Evolutionary conservation across 2,797 vertebrate species (phyloP), one percentile per base, ranked within the genome.

Genomic region (Mallotus villosus): DNA sequence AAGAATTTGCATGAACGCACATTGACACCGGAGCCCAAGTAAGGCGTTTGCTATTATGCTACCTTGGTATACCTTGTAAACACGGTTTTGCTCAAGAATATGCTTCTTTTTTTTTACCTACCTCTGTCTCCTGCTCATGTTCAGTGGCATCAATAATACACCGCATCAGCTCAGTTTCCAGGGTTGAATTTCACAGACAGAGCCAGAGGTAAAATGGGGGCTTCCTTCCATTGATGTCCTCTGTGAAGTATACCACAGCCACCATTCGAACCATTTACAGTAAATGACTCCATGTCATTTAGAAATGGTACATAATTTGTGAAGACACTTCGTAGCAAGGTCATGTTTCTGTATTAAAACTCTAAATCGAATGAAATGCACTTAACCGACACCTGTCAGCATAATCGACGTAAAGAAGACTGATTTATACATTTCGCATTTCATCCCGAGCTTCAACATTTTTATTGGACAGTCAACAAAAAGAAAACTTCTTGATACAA

Each of bases 131-230:
- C 77, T 77, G 71, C 84, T 86, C 87, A 58, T 72, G 82, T 89
- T 89, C 83, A 71, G 60, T 24, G 34, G 1, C 81, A 91, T 92
- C 60, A 91, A 92, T 92, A 88, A 91, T 90, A 79, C 82, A 90
- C 68, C n/a, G 58, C 49, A 22, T n/a, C 63, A 62, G 87, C 79
- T 92, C 87, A 69, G 75, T 65, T 90, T 87, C 71, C 70, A 32
- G 11, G 84, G 67, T 92, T 87, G 21, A n/a, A 63, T 91, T 88
- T 84, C 90, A 74, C 64, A 7, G 21, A 53, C 51, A 21, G 68
- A 79, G 83, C 76, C 85, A 81, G 63, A 61, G 58, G 64, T 74
- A 67, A 83, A 82, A 80, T 32, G 27, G 77, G 80, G 82, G 73
- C 74, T 75, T 81, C 85, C 84, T 82, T 81, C 68, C 72, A 74